phyloP scores from a whole-genome alignment of 1,140 invertebrate species.

The Batillaria attramentaria region DNA sequence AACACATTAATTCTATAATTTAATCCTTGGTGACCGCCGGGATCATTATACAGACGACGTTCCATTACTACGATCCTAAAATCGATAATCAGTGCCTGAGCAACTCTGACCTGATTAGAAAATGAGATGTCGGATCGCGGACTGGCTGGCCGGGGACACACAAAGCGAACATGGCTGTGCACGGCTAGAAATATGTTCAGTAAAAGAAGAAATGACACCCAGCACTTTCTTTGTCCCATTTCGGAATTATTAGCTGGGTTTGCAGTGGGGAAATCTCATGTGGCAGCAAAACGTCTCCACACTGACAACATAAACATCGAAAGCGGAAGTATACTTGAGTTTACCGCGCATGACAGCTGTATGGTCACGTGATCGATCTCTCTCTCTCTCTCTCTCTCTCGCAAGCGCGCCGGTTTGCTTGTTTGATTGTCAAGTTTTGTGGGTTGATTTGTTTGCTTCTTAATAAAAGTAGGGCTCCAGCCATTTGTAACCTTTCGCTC shows the following conservation, averaged over 20 bases:
- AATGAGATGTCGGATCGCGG: conserved; percentile 35
- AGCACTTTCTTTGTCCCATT: background rate
- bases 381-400: too few species aligned
- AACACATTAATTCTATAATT: background rate
- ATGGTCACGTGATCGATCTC: conserved; percentile 8
- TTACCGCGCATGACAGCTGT: conserved; percentile 29
- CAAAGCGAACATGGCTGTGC: conserved; percentile 43
- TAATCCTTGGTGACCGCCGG: background rate
- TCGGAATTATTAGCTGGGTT: background rate
- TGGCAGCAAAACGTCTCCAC: background rate
- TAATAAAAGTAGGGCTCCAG: too few species aligned
- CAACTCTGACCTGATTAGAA: conserved; percentile 26
- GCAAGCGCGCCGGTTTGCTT: too few species aligned
- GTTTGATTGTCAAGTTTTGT: too few species aligned
- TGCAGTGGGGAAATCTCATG: background rate
- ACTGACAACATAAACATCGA: conserved; percentile 1
- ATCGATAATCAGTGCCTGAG: background rate
- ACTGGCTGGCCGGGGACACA: conserved; percentile 40
- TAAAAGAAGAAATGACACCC: background rate
- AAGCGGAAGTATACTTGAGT: conserved; percentile 33
- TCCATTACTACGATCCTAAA: background rate
- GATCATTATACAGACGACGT: background rate
- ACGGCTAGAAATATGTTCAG: background rate
- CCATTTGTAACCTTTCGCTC: too few species aligned
- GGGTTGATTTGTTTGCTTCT: too few species aligned